phyloP scores from a whole-genome alignment of 2,797 vertebrate species.

The Acrossocheilus wenchowensis region DNA sequence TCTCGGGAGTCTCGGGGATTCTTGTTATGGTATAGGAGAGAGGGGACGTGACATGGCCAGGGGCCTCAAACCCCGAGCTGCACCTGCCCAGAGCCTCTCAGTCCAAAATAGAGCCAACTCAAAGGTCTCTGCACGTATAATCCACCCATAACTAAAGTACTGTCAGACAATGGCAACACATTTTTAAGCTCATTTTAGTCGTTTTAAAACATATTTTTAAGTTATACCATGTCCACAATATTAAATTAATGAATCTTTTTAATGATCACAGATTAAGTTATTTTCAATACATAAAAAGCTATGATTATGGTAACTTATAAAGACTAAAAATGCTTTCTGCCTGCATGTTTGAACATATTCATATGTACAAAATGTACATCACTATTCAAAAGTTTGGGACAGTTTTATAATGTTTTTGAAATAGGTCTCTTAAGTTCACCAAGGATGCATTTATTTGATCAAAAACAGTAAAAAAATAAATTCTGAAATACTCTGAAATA shows the following conservation, averaged over 20 bases:
- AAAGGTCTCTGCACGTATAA: conserved; percentile 7
- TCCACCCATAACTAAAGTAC: neutral
- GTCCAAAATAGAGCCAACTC: neutral
- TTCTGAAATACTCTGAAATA: neutral
- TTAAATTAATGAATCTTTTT: too few species aligned
- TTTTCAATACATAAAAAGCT: neutral
- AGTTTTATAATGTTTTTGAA: neutral
- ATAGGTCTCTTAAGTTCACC: neutral
- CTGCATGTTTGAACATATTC: neutral
- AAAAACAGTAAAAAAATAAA: neutral
- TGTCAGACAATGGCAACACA: neutral
- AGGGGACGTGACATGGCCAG: conserved; percentile 33
- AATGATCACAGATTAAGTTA: neutral
- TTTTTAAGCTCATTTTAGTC: neutral
- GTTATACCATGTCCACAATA: neutral
- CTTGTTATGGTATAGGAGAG: conserved; percentile 24
- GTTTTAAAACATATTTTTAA: neutral
- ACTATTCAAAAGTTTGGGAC: neutral
- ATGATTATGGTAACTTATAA: neutral
- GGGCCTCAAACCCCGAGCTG: conserved; percentile 37
- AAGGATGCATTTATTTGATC: neutral
- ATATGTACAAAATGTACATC: neutral
- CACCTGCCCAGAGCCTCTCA: conserved; percentile 42
- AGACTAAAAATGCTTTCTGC: neutral
- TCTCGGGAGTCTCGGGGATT: conserved; percentile 28